Evolutionary conservation across 2,113 vertebrate genomes (phyloP).

Genomic region (Saguinus midas): DNA sequence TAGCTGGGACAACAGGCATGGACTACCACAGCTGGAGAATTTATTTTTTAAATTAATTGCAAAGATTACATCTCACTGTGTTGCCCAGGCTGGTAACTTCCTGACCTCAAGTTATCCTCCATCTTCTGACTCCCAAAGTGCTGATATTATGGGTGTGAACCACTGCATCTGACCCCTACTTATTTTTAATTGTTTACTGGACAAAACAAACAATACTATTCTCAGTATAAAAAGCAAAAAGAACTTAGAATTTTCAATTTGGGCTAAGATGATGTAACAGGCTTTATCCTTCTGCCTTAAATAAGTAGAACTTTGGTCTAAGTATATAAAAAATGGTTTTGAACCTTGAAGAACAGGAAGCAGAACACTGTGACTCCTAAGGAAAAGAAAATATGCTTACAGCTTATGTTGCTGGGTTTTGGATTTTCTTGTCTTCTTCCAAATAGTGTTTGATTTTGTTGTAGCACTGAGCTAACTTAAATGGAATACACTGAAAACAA

Average conservation of each 20-base stretch:
- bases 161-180: too few species aligned
- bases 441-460: neutral
- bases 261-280: neutral
- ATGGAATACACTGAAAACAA: neutral
- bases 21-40: too few species aligned
- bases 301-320: constrained; percentile 6
- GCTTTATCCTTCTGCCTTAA: neutral
- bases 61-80: too few species aligned
- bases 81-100: too few species aligned
- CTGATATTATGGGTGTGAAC: too few species aligned
- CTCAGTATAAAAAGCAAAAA: neutral
- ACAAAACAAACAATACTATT: neutral
- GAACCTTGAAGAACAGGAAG: neutral
- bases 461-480: neutral
- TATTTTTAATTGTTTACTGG: neutral
- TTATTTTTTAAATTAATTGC: too few species aligned
- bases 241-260: neutral
- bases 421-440: neutral
- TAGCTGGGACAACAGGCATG: too few species aligned
- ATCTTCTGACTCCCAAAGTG: too few species aligned
- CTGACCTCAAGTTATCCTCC: too few species aligned
- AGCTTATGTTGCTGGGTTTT: neutral
- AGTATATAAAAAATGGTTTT: neutral
- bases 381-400: neutral
- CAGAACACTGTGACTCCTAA: neutral